A percentile compares a stretch with the other conserved stretches of the same genome.
Evolutionary conservation across 2,113 vertebrate genomes (phyloP).

Genomic region (Ophiodon elongatus): DNA sequence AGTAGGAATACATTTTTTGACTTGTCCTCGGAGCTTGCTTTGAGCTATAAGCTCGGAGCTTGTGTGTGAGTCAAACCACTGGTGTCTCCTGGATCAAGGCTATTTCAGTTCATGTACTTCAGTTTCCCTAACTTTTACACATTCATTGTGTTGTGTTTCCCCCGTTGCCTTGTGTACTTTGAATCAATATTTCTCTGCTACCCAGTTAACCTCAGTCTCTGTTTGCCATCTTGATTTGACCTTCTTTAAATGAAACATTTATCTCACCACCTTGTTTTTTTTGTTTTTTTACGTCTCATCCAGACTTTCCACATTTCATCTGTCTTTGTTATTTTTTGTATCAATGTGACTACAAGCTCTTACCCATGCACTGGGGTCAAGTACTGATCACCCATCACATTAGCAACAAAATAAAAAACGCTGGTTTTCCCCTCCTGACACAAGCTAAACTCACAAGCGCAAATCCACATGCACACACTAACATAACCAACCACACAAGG

Average conservation of each 20-base stretch:
- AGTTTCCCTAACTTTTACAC: background rate
- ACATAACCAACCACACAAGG: slow-evolving; percentile 8
- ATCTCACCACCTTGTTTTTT: background rate
- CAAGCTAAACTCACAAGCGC: background rate
- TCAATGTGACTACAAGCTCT: background rate
- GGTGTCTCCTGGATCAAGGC: background rate
- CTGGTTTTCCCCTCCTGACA: slow-evolving; percentile 12
- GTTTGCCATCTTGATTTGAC: background rate
- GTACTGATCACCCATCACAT: background rate
- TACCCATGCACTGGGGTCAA: background rate
- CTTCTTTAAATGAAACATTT: background rate
- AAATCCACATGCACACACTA: background rate
- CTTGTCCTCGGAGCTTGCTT: slow-evolving; percentile 5
- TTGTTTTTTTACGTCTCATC: background rate
- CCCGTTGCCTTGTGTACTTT: background rate
- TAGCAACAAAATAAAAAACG: slow-evolving; percentile 1
- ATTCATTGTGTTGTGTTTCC: background rate
- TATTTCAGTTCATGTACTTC: background rate
- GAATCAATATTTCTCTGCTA: slow-evolving; percentile 1
- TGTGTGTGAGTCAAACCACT: background rate
- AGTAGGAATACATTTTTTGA: background rate
- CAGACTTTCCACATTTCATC: slow-evolving; percentile 5
- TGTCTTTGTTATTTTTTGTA: slow-evolving; percentile 1
- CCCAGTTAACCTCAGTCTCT: slow-evolving; percentile 7
- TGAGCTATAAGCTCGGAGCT: background rate